phyloP scores from a whole-genome alignment of 2,888 invertebrate genomes.

The Campaea margaritaria region DNA sequence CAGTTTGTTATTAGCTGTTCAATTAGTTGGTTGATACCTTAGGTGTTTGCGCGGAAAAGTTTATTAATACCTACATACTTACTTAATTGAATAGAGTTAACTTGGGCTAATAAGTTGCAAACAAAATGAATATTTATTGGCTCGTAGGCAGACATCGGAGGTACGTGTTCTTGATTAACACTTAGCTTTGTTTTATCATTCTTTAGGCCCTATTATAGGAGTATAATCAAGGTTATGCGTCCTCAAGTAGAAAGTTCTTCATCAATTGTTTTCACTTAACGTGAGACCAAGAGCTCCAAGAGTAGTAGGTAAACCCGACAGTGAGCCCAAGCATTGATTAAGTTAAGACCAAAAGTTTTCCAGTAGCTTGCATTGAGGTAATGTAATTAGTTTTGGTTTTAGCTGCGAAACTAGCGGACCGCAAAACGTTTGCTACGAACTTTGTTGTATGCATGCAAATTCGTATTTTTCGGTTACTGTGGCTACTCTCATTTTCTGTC shows the following conservation, averaged over 20 bases:
- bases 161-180: too few species aligned
- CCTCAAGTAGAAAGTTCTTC: neutral
- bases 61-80: neutral
- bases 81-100: neutral
- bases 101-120: too few species aligned
- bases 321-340: slow-evolving; percentile 31
- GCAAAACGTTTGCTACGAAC: slow-evolving; percentile 48
- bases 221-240: neutral
- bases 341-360: slow-evolving; percentile 32
- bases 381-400: slow-evolving; percentile 55
- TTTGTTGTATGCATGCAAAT: slow-evolving; percentile 54
- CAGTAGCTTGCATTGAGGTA: slow-evolving; percentile 38
- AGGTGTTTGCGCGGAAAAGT: slow-evolving; percentile 14
- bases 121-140: too few species aligned
- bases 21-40: slow-evolving; percentile 61
- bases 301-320: slow-evolving; percentile 1
- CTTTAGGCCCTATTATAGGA: too few species aligned
- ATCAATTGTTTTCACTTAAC: too few species aligned
- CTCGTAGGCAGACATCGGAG: too few species aligned
- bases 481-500: slow-evolving; percentile 26
- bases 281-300: neutral
- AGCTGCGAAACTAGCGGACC: slow-evolving; percentile 40
- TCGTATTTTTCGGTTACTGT: slow-evolving; percentile 42
- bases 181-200: too few species aligned
- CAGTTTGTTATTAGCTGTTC: slow-evolving; percentile 72